phyloP scores from a whole-genome alignment of 2,113 vertebrate species.

The Lamprologus speciosus region DNA sequence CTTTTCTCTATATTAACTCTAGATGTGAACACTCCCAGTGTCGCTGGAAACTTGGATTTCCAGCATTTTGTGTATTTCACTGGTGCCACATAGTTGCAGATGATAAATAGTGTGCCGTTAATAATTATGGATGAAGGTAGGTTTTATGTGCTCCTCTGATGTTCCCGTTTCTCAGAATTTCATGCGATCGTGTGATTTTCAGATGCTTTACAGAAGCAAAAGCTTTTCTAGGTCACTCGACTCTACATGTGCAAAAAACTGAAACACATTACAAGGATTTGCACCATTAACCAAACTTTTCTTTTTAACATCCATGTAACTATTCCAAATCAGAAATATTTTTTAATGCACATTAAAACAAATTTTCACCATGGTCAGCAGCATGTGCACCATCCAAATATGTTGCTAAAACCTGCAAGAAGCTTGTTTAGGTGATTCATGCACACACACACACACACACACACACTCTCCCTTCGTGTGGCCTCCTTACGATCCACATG shows the following conservation, averaged over 20 bases:
- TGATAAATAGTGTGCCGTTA: neutral
- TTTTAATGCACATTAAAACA: neutral
- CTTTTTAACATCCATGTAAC: neutral
- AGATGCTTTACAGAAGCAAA: neutral
- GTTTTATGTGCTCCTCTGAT: neutral
- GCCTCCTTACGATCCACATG: neutral
- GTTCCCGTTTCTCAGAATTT: neutral
- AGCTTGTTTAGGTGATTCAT: neutral
- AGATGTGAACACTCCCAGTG: neutral
- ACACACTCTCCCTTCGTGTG: too few species aligned
- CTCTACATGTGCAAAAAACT: neutral
- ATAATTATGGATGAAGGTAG: neutral
- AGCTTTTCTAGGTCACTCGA: neutral
- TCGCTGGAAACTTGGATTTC: neutral
- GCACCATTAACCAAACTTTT: neutral
- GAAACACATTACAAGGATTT: neutral
- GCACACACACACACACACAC: neutral
- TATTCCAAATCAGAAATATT: neutral
- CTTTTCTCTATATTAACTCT: neutral
- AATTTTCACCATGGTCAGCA: neutral
- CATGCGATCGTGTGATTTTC: accelerated
- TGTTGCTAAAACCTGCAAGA: neutral
- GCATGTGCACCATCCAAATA: neutral
- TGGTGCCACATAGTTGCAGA: neutral
- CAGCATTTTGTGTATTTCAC: neutral